phyloP scores from a whole-genome alignment of 2,113 vertebrate genomes.

The Gavia stellata region DNA sequence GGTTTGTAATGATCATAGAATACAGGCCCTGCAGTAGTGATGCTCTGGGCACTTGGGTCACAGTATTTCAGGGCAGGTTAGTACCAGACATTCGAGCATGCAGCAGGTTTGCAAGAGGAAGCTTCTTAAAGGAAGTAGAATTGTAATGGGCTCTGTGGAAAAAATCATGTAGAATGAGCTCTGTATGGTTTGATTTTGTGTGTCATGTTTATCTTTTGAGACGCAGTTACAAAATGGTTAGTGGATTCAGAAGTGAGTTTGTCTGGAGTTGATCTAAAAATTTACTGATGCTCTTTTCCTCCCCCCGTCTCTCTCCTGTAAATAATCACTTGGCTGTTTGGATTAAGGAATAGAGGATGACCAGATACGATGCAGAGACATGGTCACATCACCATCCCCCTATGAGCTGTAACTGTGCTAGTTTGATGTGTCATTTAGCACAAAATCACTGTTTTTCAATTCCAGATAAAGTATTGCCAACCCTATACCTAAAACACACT shows the following conservation, averaged over 20 bases:
- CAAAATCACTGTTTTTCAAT: neutral
- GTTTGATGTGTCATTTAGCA: neutral
- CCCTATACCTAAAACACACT: neutral
- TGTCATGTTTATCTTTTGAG: neutral
- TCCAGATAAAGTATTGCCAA: neutral
- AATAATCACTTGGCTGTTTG: neutral
- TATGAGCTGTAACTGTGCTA: neutral
- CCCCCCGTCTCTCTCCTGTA: fast-evolving
- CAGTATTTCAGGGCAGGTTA: neutral
- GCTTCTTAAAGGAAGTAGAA: neutral
- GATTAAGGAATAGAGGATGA: neutral
- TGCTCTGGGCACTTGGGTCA: neutral
- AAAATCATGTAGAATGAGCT: neutral
- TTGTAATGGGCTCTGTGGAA: neutral
- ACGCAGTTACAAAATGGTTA: neutral
- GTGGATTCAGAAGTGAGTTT: too few species aligned
- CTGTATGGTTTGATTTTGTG: neutral
- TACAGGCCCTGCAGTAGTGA: neutral
- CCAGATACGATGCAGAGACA: fast-evolving
- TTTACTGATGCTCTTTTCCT: neutral
- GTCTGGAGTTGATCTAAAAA: neutral
- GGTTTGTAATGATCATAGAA: neutral
- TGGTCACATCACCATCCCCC: neutral
- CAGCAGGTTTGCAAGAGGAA: neutral
- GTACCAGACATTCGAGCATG: neutral